Evolutionary conservation across 1,140 invertebrate genomes (phyloP).

Genomic region (Zaprionus gabonicus): DNA sequence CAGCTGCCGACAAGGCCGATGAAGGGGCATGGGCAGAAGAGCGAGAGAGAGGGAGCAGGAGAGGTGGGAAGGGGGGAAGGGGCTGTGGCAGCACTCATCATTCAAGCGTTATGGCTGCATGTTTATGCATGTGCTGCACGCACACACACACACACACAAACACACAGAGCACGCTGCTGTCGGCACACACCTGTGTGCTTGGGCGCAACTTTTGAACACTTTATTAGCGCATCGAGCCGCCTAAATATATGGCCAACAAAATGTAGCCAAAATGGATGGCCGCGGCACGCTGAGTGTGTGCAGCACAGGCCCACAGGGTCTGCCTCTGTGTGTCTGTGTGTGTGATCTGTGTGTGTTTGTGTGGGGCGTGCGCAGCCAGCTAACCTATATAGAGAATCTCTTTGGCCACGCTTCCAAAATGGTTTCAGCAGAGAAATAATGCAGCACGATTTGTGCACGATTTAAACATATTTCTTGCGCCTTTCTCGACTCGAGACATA

Average conservation of each 20-base stretch:
- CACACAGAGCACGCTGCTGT: constrained; percentile 14
- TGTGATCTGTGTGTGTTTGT: background rate
- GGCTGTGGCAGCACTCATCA: constrained; percentile 30
- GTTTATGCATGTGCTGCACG: constrained; percentile 74
- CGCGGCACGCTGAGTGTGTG: constrained; percentile 41
- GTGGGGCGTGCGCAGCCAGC: constrained; percentile 35
- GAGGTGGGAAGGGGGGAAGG: background rate
- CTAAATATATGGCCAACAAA: constrained; percentile 54
- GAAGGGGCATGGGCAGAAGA: background rate
- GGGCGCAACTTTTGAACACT: constrained; percentile 45
- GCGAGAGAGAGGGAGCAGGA: background rate
- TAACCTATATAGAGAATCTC: constrained; percentile 31
- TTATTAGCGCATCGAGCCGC: constrained; percentile 55
- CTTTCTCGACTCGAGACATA: background rate
- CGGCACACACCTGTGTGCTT: constrained; percentile 31
- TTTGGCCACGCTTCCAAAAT: constrained; percentile 16
- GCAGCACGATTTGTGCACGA: background rate
- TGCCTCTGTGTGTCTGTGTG: constrained; percentile 20
- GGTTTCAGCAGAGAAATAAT: background rate
- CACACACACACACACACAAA: constrained; percentile 37
- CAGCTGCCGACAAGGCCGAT: constrained; percentile 55
- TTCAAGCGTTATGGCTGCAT: constrained; percentile 66
- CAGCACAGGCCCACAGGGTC: constrained; percentile 25
- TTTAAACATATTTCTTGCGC: background rate
- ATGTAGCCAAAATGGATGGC: constrained; percentile 47